Conservation (phyloP, 2,113 vertebrate species). For the Anguilla japonica region DNA sequence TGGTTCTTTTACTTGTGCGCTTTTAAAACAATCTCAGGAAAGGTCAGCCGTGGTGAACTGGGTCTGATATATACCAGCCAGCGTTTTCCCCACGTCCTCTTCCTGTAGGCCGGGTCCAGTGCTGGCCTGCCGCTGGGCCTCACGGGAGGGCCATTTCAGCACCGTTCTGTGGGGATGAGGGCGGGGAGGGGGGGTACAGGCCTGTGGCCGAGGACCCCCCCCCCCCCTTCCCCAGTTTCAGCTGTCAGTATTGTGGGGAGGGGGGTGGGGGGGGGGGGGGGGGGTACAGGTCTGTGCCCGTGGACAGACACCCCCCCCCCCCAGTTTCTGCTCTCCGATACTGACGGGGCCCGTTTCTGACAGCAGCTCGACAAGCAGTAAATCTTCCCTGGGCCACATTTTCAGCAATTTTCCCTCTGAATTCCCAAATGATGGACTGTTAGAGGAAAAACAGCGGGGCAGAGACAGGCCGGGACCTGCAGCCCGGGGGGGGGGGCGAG, state of each 20-base stretch:
- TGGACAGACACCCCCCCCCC: neutral
- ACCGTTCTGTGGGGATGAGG: neutral
- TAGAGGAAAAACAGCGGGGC: neutral
- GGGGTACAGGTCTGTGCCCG: neutral
- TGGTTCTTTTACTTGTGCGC: too few species aligned
- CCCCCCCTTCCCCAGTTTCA: too few species aligned
- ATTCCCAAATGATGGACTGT: neutral
- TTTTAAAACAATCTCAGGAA: neutral
- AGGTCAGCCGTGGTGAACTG: neutral
- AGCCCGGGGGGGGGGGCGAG: neutral
- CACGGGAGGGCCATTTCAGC: neutral
- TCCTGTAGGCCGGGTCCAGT: neutral
- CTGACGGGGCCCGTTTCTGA: neutral
- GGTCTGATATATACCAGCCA: neutral
- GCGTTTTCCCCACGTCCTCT: too few species aligned
- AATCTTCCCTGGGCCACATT: constrained; percentile 8
- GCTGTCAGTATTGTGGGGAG: too few species aligned
- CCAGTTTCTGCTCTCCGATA: neutral
- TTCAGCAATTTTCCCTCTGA: neutral
- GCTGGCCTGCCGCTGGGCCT: neutral
- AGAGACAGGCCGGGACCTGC: neutral
- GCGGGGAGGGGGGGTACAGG: neutral
- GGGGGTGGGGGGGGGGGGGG: too few species aligned
- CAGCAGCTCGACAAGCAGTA: neutral
- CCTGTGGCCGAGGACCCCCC: too few species aligned